Evolutionary conservation across 2,888 invertebrate genomes (phyloP), one percentile per base, ranked within the genome.

Genomic region (Hypselothyrea guttata): DNA sequence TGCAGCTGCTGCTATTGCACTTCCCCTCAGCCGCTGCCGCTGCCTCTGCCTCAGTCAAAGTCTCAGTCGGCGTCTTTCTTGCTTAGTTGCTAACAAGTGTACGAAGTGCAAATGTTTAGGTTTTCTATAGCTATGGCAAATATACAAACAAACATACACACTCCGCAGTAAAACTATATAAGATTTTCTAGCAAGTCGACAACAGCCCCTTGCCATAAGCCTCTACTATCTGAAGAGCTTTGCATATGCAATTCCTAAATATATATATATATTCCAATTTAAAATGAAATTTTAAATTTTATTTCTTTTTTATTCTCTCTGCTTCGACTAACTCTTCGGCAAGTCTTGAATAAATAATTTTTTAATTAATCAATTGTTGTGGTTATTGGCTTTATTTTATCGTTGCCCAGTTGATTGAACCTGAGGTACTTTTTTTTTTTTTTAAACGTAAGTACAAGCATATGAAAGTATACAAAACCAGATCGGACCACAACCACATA

Each of bases 61-160:
- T 3, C n/a, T 5, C 30, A 5, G 7, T 11, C 48, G 45, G 46
- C 22, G 34, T 45, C 55, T 47, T 47, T 63, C 57, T 70, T 67
- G 60, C 65, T 62, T 55, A 59, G 64, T 54, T 65, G 68, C 55
- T 64, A 67, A 52, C 72, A 74, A 74, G 64, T 73, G 81, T 61
- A 58, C 64, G 62, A 78, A 82, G 74, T 72, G 77, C 74, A 77
- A 87, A 82, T 84, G 84, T 68, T 87, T 77, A 78, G 67, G 59
- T 75, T 76, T 79, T 69, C 62, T 51, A 63, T 35, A 62, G 49
- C 59, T 53, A 53, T 56, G 67, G 38, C 69, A 58, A 68, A 42
- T 72, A 61, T 22, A 57, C n/a, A 58, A 16, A 37, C 34, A 18
- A 18, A 15, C 15, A 18, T 28, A 30, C 22, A 62, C 15, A n/a